Percentiles rank a stretch among this genome's conserved stretches.
Evolutionary conservation across 2,888 invertebrate species (phyloP).

Genomic region (Coenonympha glycerion): DNA sequence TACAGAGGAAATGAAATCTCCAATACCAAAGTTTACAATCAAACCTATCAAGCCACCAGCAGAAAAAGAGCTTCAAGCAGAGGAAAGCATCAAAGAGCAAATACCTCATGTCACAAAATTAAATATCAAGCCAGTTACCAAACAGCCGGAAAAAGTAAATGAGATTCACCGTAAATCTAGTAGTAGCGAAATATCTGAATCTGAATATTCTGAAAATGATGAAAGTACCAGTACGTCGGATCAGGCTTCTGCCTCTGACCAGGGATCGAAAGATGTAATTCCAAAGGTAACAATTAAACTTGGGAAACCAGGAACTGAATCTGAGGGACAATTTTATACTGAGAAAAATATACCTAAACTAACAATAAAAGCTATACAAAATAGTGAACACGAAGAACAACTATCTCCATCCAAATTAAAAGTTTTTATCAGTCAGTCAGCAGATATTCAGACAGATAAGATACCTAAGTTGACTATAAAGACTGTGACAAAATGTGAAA

Average conservation of each 20-base stretch:
- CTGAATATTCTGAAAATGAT: constrained; percentile 74
- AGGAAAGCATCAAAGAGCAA: constrained; percentile 43
- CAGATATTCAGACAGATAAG: constrained; percentile 54
- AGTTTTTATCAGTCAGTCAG: constrained; percentile 57
- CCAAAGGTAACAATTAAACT: constrained; percentile 71
- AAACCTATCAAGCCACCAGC: constrained; percentile 49
- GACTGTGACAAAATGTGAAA: constrained; percentile 54
- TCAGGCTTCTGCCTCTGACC: constrained; percentile 62
- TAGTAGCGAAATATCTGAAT: constrained; percentile 73
- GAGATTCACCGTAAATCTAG: constrained; percentile 67
- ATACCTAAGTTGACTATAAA: constrained; percentile 68
- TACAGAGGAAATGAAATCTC: constrained; percentile 55
- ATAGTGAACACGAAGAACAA: constrained; percentile 51
- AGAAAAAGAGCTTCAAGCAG: constrained; percentile 34
- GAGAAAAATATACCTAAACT: constrained; percentile 66
- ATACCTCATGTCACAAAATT: constrained; percentile 61
- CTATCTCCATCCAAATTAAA: constrained; percentile 57
- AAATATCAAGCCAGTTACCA: constrained; percentile 70
- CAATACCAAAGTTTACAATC: constrained; percentile 63
- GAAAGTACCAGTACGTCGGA: constrained; percentile 67
- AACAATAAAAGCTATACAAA: constrained; percentile 61
- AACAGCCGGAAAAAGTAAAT: constrained; percentile 65
- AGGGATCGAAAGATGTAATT: constrained; percentile 52
- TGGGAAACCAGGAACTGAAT: constrained; percentile 63
- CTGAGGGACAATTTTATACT: constrained; percentile 65